Percentiles rank a stretch among this genome's conserved stretches.
These are phyloP conservation scores for Sphecodes monilicornis DNA, from an alignment of 2,888 invertebrate genomes.

Conservation along the genomic window DNA sequence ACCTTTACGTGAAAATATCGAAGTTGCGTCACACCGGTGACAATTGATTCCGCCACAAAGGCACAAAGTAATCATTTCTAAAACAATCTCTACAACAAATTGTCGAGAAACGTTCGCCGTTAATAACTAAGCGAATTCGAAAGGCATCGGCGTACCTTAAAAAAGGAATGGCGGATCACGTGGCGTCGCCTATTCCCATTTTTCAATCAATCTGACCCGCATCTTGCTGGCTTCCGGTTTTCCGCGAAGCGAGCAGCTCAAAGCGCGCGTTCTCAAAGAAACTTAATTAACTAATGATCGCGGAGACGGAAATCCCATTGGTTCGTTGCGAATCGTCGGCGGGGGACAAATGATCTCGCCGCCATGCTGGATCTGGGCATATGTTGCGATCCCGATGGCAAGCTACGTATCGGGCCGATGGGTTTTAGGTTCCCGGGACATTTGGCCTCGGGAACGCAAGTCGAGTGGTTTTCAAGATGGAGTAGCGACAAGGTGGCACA, in stretches of 20 bases:
- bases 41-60: not conserved
- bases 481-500: conserved; percentile 68
- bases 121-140: not conserved
- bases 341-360: not conserved
- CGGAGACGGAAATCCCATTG: not conserved
- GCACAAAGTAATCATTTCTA: not conserved
- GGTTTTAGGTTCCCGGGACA: not conserved
- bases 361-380: conserved; percentile 19
- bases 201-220: conserved; percentile 52
- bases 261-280: conserved; percentile 33
- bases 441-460: conserved; percentile 39
- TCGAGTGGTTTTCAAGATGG: conserved; percentile 51
- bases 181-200: conserved; percentile 43
- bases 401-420: not conserved
- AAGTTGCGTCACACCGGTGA: not conserved
- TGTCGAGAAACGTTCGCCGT: not conserved
- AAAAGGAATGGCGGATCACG: conserved; percentile 47
- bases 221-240: conserved; percentile 59
- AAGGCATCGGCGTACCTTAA: conserved; percentile 10
- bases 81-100: conserved; percentile 17
- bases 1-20: not conserved
- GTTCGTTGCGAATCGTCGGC: not conserved
- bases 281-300: conserved; percentile 68
- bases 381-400: conserved; percentile 20
- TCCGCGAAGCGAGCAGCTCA: conserved; percentile 28